These are phyloP conservation scores for Chironomus tentans DNA, from an alignment of 2,888 invertebrate genomes.

Conservation along the genomic window DNA sequence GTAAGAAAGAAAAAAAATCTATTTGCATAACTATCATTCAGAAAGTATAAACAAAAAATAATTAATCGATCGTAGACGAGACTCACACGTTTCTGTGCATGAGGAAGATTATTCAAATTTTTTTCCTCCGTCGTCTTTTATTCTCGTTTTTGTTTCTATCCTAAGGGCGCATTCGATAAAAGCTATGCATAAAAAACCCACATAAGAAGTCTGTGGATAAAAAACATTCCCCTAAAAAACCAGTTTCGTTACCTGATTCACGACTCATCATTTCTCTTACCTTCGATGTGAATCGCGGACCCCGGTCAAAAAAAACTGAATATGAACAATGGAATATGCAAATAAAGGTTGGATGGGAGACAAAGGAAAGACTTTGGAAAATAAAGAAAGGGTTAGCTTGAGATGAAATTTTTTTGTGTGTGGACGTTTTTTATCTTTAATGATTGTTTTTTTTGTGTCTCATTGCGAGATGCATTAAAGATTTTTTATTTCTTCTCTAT, in stretches of 20 bases:
- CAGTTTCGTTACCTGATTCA: conserved; percentile 19
- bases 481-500: neutral
- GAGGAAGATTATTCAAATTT: conserved; percentile 24
- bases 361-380: neutral
- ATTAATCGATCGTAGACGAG: conserved; percentile 16
- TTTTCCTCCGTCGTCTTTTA: neutral
- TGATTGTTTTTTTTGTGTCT: conserved; percentile 11
- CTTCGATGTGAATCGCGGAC: conserved; percentile 5
- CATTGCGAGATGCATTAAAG: conserved; percentile 1
- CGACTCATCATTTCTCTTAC: neutral
- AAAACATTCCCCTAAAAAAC: conserved; percentile 21
- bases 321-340: conserved; percentile 20
- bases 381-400: neutral
- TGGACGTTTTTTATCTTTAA: conserved; percentile 19
- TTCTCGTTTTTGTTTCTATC: neutral
- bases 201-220: conserved; percentile 16
- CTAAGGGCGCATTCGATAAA: conserved; percentile 5
- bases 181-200: conserved; percentile 17
- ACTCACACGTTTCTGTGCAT: conserved; percentile 4
- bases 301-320: conserved; percentile 17
- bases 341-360: conserved; percentile 4
- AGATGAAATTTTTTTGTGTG: conserved; percentile 5
- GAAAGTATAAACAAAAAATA: conserved; percentile 17
- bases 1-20: neutral
- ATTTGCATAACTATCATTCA: conserved; percentile 22